These are phyloP conservation scores for Rhinichthys klamathensis DNA, from an alignment of 2,113 vertebrate genomes.

Conservation along the genomic window DNA sequence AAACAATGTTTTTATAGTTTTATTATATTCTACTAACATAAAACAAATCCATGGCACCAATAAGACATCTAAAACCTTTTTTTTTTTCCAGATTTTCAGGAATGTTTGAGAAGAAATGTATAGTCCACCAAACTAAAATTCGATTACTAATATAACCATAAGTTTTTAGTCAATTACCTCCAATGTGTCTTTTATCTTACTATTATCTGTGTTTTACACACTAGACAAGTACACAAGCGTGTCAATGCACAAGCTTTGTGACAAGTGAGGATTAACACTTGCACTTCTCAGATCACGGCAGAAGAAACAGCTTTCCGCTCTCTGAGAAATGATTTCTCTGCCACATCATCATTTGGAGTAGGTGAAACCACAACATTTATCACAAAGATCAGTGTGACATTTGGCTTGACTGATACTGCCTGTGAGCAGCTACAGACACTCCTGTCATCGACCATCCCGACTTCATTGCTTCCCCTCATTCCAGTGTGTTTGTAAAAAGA, in stretches of 20 bases:
- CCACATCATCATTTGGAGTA: slow-evolving; percentile 44
- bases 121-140: neutral
- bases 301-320: slow-evolving; percentile 1
- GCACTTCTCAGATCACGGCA: neutral
- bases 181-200: neutral
- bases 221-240: neutral
- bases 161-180: neutral
- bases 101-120: neutral
- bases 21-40: no score
- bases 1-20: neutral
- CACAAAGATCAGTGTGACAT: slow-evolving; percentile 54
- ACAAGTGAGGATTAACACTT: slow-evolving; percentile 19
- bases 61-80: neutral
- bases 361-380: slow-evolving; percentile 50
- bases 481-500: slow-evolving; percentile 3
- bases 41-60: neutral
- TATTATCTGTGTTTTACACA: neutral
- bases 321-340: slow-evolving; percentile 46
- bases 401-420: slow-evolving; percentile 51
- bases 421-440: slow-evolving; percentile 29
- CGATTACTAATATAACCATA: neutral
- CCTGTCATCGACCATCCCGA: slow-evolving; percentile 1
- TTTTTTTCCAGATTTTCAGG: neutral
- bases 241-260: neutral
- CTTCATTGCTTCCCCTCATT: neutral